phyloP scores from a whole-genome alignment of 2,888 invertebrate species.

The Volucella inflata region DNA sequence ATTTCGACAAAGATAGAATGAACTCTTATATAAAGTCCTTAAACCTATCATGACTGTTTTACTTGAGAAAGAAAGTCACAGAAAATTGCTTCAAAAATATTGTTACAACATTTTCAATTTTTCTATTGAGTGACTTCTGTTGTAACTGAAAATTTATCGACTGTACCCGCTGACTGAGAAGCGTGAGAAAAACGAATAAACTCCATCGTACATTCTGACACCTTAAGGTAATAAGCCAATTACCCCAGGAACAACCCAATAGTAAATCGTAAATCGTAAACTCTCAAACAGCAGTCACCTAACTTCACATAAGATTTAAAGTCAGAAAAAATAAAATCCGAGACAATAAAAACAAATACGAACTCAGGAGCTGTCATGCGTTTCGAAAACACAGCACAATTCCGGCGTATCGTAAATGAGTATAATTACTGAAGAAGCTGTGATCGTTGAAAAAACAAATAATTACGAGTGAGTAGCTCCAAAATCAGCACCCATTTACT shows the following conservation, averaged over 20 bases:
- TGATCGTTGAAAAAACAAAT: constrained; percentile 70
- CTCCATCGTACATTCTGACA: constrained; percentile 28
- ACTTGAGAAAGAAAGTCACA: too few relatives aligned
- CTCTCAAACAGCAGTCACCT: neutral
- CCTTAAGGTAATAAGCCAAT: constrained; percentile 51
- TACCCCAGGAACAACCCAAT: constrained; percentile 18
- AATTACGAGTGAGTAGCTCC: constrained; percentile 62
- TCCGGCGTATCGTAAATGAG: neutral
- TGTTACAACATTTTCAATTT: neutral
- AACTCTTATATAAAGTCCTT: too few relatives aligned
- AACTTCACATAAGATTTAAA: constrained; percentile 16
- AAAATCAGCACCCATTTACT: constrained; percentile 19
- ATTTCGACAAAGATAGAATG: too few relatives aligned
- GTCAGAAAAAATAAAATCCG: constrained; percentile 21
- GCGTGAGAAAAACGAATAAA: constrained; percentile 48
- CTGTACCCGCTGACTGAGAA: constrained; percentile 14
- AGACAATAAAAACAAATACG: constrained; percentile 56
- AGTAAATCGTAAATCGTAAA: constrained; percentile 17
- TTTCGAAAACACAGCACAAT: constrained; percentile 16
- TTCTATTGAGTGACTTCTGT: neutral
- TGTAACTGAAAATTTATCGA: neutral
- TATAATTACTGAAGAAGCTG: constrained; percentile 71
- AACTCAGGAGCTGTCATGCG: constrained; percentile 13
- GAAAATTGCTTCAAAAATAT: too few relatives aligned
- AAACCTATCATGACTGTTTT: too few relatives aligned